Evolutionary conservation across 1,140 invertebrate species (phyloP).

Genomic region (Drosophila pallidifrons): DNA sequence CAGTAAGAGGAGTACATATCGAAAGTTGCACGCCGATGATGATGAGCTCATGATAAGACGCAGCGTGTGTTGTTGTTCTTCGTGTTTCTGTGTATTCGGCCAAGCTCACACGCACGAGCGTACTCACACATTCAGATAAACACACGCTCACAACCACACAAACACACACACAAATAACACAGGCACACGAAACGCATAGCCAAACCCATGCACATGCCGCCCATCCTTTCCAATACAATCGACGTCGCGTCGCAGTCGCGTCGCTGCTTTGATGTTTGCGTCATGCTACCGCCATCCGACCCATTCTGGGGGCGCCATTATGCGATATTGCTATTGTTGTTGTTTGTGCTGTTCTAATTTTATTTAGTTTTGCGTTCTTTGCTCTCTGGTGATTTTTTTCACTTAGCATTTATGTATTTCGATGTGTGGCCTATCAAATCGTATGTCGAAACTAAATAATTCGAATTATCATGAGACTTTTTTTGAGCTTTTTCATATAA

Average conservation of each 20-base stretch:
- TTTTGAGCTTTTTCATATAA: conserved; percentile 14
- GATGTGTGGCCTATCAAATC: conserved; percentile 9
- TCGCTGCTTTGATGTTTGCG: conserved; percentile 58
- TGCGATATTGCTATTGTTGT: conserved; percentile 20
- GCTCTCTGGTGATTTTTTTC: conserved; percentile 6
- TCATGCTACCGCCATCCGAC: conserved; percentile 48
- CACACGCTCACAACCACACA: background rate
- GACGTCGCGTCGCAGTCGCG: conserved; percentile 33
- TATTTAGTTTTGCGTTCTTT: conserved; percentile 27
- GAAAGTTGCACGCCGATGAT: conserved; percentile 20
- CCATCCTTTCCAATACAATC: conserved; percentile 22
- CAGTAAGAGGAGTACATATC: background rate
- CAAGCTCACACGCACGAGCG: conserved; percentile 9
- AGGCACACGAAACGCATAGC: background rate
- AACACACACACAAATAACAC: background rate
- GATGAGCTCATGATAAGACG: conserved; percentile 54
- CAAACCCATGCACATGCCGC: conserved; percentile 6
- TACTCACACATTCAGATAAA: background rate
- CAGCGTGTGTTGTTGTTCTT: conserved; percentile 14
- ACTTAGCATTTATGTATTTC: background rate
- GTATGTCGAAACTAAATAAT: conserved; percentile 32
- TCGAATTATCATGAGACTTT: conserved; percentile 19
- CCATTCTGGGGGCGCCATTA: conserved; percentile 34
- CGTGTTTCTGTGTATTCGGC: conserved; percentile 23
- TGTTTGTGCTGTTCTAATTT: conserved; percentile 51